Conservation (phyloP, 2,888 invertebrate species). For the Griposia aprilina region DNA sequence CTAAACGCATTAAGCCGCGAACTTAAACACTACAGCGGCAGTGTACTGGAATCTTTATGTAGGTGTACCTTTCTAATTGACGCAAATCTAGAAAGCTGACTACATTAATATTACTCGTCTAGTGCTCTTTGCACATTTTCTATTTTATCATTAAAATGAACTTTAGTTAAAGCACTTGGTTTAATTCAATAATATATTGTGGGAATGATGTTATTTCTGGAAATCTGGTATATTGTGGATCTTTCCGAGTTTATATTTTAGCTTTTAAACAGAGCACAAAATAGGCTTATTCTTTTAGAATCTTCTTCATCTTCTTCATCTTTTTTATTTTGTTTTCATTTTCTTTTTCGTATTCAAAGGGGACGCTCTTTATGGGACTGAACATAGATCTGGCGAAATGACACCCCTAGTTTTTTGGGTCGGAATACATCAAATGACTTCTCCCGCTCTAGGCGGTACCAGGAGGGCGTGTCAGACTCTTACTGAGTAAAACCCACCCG, state of each 20-base stretch:
- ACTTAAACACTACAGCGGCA: slow-evolving; percentile 38
- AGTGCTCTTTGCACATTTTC: slow-evolving; percentile 40
- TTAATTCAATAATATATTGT: slow-evolving; percentile 30
- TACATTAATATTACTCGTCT: slow-evolving; percentile 66
- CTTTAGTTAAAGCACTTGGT: slow-evolving; percentile 37
- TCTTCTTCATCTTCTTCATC: too few relatives aligned
- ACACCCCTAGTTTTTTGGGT: too few relatives aligned
- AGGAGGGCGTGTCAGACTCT: too few relatives aligned
- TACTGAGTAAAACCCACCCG: too few relatives aligned
- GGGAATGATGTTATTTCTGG: not conserved
- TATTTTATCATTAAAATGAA: slow-evolving; percentile 64
- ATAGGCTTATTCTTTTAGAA: too few relatives aligned
- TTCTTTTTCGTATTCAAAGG: too few relatives aligned
- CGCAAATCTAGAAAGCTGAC: slow-evolving; percentile 72
- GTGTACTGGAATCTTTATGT: slow-evolving; percentile 65
- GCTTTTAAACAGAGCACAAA: too few relatives aligned
- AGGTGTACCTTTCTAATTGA: slow-evolving; percentile 74
- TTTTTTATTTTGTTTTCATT: too few relatives aligned
- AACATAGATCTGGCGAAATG: too few relatives aligned
- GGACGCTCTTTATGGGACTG: too few relatives aligned
- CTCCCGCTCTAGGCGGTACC: too few relatives aligned
- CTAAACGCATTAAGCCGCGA: slow-evolving; percentile 31
- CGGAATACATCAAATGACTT: too few relatives aligned
- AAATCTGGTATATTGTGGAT: not conserved
- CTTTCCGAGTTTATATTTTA: not conserved